A percentile compares a stretch with the other conserved stretches of the same genome.
phyloP scores from a whole-genome alignment of 2,797 vertebrate genomes.

The Smutsia gigantea region DNA sequence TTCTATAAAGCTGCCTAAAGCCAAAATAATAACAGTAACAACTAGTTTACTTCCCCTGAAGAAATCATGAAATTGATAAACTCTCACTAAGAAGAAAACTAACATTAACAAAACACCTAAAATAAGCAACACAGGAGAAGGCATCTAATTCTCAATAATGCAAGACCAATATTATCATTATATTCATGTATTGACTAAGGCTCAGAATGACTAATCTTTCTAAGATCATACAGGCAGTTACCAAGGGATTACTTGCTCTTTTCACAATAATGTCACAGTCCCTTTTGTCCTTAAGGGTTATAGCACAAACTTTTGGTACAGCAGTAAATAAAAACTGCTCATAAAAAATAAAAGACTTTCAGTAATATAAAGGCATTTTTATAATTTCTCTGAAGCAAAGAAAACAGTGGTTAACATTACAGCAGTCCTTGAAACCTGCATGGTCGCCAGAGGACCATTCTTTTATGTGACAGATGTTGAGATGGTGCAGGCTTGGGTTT shows the following conservation, averaged over 20 bases:
- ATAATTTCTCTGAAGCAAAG: conserved; percentile 32
- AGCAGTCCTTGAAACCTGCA: neutral
- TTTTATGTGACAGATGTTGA: neutral
- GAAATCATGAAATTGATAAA: conserved; percentile 14
- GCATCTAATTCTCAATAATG: conserved; percentile 9
- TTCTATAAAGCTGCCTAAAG: neutral
- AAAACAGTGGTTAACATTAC: neutral
- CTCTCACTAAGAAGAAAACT: conserved; percentile 8
- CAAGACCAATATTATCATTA: conserved; percentile 21
- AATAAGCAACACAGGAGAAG: neutral
- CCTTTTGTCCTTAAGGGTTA: neutral
- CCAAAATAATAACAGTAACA: conserved; percentile 27
- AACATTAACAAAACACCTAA: conserved; percentile 37
- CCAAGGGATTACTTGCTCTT: neutral
- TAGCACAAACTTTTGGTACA: conserved; percentile 6
- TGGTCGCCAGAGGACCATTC: neutral
- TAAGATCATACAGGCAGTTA: neutral
- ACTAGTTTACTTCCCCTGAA: conserved; percentile 5
- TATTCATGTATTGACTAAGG: neutral
- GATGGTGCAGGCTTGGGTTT: neutral
- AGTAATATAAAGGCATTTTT: neutral
- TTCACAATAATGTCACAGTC: neutral
- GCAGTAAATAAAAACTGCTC: conserved; percentile 33
- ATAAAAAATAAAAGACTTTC: conserved; percentile 34
- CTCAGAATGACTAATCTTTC: conserved; percentile 41